Percentiles rank a stretch among this genome's conserved stretches.
Conservation (phyloP, 2,113 vertebrate species). For the Halcyon malimbica region DNA sequence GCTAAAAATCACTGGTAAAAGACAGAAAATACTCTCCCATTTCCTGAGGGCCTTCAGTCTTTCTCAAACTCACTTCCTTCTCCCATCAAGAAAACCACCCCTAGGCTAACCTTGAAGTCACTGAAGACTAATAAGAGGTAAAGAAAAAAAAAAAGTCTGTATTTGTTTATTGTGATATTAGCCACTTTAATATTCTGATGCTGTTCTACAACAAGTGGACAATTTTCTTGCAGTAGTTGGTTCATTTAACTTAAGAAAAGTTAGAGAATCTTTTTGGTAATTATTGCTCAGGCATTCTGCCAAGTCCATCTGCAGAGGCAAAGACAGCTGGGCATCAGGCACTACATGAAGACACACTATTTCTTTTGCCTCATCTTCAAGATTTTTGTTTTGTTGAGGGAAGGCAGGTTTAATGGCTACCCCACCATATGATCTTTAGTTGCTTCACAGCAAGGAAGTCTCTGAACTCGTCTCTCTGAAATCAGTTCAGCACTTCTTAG, state of each 20-base stretch:
- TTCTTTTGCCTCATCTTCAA: constrained; percentile 24
- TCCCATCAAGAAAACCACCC: background rate
- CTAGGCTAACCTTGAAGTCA: background rate
- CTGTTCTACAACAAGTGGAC: background rate
- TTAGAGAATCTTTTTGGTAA: background rate
- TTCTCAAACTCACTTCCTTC: background rate
- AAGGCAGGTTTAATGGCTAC: background rate
- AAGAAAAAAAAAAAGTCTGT: background rate
- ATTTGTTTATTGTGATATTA: background rate
- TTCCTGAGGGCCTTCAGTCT: background rate
- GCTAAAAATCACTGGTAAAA: constrained; percentile 31
- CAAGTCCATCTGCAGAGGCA: constrained; percentile 40
- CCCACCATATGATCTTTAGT: background rate
- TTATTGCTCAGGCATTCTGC: background rate
- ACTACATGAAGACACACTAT: background rate
- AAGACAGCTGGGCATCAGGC: background rate
- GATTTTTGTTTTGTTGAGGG: background rate
- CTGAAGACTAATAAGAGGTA: background rate
- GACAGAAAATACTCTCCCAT: background rate
- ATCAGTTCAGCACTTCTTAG: background rate
- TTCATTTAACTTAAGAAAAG: constrained; percentile 21
- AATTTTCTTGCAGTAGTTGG: background rate
- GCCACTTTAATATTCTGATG: background rate
- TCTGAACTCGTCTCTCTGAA: background rate
- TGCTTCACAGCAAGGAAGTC: background rate